Percentiles rank a stretch among this genome's conserved stretches.
These are phyloP conservation scores for Empidonax alnorum DNA, from an alignment of 2,113 vertebrate species.

Conservation along the genomic window DNA sequence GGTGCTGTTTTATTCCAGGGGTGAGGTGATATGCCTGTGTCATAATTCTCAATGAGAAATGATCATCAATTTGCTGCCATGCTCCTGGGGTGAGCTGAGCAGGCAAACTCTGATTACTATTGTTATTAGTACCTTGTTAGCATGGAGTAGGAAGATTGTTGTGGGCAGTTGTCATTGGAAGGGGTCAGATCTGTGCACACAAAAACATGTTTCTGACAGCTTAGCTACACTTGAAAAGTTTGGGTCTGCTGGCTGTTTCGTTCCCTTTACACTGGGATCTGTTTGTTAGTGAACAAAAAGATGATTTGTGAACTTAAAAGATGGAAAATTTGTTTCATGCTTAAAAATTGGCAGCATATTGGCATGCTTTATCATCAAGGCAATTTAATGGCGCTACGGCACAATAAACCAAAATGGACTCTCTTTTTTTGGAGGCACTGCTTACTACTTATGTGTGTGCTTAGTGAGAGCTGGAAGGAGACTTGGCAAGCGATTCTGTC, in stretches of 20 bases:
- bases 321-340: background rate
- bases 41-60: conserved; percentile 77
- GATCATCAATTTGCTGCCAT: conserved; percentile 64
- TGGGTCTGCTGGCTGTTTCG: background rate
- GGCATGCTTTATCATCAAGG: background rate
- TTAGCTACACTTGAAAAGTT: background rate
- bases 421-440: background rate
- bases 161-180: background rate
- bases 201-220: background rate
- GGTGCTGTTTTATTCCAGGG: conserved; percentile 74
- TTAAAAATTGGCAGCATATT: background rate
- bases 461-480: background rate
- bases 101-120: conserved; percentile 54
- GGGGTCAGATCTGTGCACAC: background rate
- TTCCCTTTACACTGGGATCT: background rate
- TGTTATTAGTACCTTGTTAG: conserved; percentile 53
- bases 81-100: conserved; percentile 58
- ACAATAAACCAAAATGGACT: background rate
- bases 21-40: conserved; percentile 69
- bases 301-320: background rate
- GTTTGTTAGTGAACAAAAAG: background rate
- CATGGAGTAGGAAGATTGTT: background rate
- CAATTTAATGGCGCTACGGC: background rate
- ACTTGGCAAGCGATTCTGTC: background rate
- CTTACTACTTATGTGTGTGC: background rate